Percentiles rank a stretch among this genome's conserved stretches.
Conservation (phyloP, 2,888 invertebrate genomes). For the Axea sp. region DNA sequence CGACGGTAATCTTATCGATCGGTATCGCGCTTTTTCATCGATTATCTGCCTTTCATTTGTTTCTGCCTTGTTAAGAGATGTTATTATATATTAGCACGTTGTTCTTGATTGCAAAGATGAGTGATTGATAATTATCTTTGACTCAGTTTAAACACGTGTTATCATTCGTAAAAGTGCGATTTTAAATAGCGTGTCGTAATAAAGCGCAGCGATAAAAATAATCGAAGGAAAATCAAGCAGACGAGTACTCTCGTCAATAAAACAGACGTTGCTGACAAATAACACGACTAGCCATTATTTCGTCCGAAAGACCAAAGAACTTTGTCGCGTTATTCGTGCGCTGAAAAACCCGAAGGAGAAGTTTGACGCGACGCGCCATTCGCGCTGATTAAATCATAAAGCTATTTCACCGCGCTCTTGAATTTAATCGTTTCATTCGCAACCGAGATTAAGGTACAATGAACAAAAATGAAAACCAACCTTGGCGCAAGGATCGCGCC, state of each 20-base stretch:
- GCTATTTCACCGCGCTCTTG: too few relatives aligned
- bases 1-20: constrained; percentile 35
- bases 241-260: too few relatives aligned
- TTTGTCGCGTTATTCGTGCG: too few relatives aligned
- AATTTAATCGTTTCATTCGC: background rate
- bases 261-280: too few relatives aligned
- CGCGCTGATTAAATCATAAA: too few relatives aligned
- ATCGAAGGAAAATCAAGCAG: too few relatives aligned
- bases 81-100: constrained; percentile 11
- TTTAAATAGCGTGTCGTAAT: background rate
- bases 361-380: too few relatives aligned
- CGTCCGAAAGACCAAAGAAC: too few relatives aligned
- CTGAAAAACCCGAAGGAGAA: too few relatives aligned
- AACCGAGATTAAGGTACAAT: background rate
- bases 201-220: too few relatives aligned
- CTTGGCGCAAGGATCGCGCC: constrained; percentile 2
- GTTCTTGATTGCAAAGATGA: constrained; percentile 3
- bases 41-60: constrained; percentile 25
- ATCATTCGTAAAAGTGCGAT: too few relatives aligned
- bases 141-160: constrained; percentile 1
- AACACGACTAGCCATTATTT: too few relatives aligned
- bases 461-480: background rate
- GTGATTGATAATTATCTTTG: constrained; percentile 6
- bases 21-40: constrained; percentile 23
- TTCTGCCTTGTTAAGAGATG: constrained; percentile 19